phyloP scores from a whole-genome alignment of 2,888 invertebrate species.

The Pemphredon lugubris region DNA sequence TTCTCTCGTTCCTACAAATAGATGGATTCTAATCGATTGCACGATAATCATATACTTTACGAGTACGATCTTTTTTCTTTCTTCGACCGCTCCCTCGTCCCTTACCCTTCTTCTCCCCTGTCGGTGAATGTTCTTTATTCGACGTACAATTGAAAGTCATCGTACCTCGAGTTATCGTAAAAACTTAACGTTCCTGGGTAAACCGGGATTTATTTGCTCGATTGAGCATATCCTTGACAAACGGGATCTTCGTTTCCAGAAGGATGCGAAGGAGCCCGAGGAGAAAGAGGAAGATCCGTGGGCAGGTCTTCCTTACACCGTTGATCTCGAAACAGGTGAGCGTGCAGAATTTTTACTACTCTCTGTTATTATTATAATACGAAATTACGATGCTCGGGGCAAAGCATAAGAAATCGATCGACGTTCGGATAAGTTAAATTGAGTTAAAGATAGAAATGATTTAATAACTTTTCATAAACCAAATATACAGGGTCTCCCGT shows the following conservation, averaged over 20 bases:
- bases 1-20: too few species aligned
- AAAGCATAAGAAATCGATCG: background rate
- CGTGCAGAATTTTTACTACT: conserved; percentile 53
- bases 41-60: background rate
- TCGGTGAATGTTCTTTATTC: conserved; percentile 4
- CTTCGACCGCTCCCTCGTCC: too few species aligned
- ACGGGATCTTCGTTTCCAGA: conserved; percentile 69
- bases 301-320: conserved; percentile 91
- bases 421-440: background rate
- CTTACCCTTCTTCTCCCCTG: background rate
- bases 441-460: too few species aligned
- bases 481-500: too few species aligned
- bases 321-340: conserved; percentile 94
- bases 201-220: background rate
- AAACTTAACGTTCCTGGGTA: background rate
- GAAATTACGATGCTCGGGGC: too few species aligned
- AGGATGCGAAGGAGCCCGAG: conserved; percentile 72
- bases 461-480: too few species aligned
- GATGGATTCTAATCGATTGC: background rate
- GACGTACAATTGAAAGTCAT: background rate
- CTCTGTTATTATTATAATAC: background rate
- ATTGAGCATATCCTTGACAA: conserved; percentile 24
- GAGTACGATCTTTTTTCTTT: too few species aligned
- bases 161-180: background rate
- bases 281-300: conserved; percentile 86